Evolutionary conservation across 2,888 invertebrate genomes (phyloP), one percentile per base, ranked within the genome.

Genomic region (Bibio marci): DNA sequence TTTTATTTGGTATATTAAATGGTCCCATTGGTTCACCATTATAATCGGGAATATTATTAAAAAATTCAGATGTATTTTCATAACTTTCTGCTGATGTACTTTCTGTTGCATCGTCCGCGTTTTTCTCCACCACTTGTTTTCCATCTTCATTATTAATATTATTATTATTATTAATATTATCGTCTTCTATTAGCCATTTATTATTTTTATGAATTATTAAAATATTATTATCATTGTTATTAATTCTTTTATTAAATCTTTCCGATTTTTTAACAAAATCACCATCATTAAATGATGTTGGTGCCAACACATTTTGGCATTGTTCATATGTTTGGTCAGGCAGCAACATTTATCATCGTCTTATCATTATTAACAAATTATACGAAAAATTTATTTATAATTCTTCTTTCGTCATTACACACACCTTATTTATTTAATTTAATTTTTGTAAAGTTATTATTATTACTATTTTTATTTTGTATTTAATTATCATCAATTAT

Each of bases 281-380:
- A 11, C 22, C 26, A 13, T 26, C 35, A 22, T 22, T 22, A 22
- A 22, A 22, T 22, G 22, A 22, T 6, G 4, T 22, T 43, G 39
- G 38, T 49, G 48, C 41, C 51, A 48, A 38, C 49, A 48, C 28
- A 44, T 44, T 39, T 46, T 47, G 18, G 47, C 49, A 37, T 52
- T 70, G 70, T 65, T 80, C 80, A 67, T 81, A 81, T 52, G 77
- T 80, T 67, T 81, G 77, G 66, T 81, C 81, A 50, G 81, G 80
- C 64, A 77, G 70, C 65, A 81, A 70, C 78, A 73, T 72, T 53
- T 54, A 55, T 52, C 48, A 50, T 56, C 50, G 37, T 43, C 26
- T 28, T 28, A 28, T 8, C 22, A 22, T 22, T 22, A 6, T 22
- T 22, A 22, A 22, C 22, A 22, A 22, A 22, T 22, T 22, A n/a